phyloP scores from a whole-genome alignment of 1,140 invertebrate species.

The Rhagoletis zephyria region DNA sequence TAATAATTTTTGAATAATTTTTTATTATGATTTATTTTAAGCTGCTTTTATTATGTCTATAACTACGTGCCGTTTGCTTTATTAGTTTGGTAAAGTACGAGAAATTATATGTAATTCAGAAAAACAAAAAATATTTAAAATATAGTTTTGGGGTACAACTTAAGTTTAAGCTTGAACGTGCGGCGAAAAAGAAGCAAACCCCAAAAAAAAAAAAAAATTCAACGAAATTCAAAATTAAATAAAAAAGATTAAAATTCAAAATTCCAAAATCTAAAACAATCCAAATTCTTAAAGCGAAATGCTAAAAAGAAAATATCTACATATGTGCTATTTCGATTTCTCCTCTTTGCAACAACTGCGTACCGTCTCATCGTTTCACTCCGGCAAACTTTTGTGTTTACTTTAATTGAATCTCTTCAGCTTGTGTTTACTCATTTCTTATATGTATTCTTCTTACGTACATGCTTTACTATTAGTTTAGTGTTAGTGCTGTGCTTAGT shows the following conservation, averaged over 20 bases:
- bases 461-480: conserved; percentile 1
- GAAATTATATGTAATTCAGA: not conserved
- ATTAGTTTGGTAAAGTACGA: not conserved
- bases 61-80: not conserved
- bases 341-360: conserved; percentile 54
- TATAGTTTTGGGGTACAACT: not conserved
- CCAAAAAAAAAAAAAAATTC: not conserved
- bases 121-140: not conserved
- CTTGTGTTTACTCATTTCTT: not conserved
- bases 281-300: not conserved
- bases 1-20: too few relatives aligned
- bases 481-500: conserved; percentile 40
- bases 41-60: not conserved
- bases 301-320: too few relatives aligned
- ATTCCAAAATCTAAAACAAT: not conserved
- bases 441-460: not conserved
- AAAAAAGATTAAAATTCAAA: not conserved
- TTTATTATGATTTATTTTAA: too few relatives aligned
- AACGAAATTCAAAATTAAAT: conserved; percentile 19
- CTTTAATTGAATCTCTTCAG: not conserved
- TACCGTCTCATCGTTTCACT: conserved; percentile 24
- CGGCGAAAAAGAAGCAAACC: not conserved
- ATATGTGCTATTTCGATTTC: not conserved
- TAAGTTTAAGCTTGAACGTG: not conserved
- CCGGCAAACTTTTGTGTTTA: not conserved